Percentiles rank a stretch among this genome's conserved stretches.
Conservation (phyloP, 2,888 invertebrate genomes). For the Lithophane leautieri region DNA sequence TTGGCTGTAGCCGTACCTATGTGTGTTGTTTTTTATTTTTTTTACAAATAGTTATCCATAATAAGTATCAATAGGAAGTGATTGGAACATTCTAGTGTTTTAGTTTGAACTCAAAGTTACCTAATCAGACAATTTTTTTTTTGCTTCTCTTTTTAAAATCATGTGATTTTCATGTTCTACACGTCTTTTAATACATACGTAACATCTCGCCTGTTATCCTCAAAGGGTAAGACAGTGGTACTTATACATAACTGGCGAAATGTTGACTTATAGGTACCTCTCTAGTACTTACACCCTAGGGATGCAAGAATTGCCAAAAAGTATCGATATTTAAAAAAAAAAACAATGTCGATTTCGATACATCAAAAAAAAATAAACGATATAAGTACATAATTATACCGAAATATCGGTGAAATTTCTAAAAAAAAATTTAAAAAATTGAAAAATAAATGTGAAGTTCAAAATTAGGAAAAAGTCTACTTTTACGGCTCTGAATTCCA, state of each 20-base stretch:
- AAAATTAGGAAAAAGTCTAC: too few species aligned
- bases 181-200: neutral
- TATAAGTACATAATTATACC: too few species aligned
- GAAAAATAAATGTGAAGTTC: too few species aligned
- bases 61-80: conserved; percentile 17
- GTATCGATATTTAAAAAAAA: too few species aligned
- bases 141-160: neutral
- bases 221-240: neutral
- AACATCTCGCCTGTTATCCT: neutral
- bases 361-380: too few species aligned
- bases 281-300: neutral
- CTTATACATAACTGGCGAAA: too few species aligned
- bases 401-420: too few species aligned
- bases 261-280: too few species aligned
- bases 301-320: too few species aligned
- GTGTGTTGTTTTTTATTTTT: conserved; percentile 23
- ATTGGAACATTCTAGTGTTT: conserved; percentile 17
- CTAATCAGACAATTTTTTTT: neutral
- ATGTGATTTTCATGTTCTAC: neutral
- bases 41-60: conserved; percentile 4
- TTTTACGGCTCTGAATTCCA: too few species aligned
- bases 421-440: too few species aligned
- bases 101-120: conserved; percentile 12
- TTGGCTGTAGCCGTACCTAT: neutral
- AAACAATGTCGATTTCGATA: too few species aligned